Evolutionary conservation across 1,140 invertebrate species (phyloP).

Genomic region (Caerostris extrusa): DNA sequence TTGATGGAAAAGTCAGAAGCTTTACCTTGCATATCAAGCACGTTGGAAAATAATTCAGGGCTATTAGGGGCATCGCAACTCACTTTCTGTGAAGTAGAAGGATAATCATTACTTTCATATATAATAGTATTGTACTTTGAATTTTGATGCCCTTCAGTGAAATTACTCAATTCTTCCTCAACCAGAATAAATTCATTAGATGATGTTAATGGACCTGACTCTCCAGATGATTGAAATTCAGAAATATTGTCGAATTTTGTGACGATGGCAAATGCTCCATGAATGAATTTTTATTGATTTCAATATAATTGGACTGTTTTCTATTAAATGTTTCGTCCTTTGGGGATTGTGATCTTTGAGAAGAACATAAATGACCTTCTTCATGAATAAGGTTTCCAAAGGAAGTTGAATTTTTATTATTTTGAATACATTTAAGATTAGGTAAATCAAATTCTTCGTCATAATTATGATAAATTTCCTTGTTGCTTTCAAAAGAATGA

Average conservation of each 20-base stretch:
- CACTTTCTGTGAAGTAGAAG: background rate
- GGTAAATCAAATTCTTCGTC: too few species aligned
- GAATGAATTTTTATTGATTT: background rate
- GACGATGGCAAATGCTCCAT: background rate
- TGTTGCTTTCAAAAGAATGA: background rate
- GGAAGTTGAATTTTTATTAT: too few species aligned
- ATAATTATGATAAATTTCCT: too few species aligned
- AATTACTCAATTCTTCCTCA: background rate
- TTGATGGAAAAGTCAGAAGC: background rate
- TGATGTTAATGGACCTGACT: background rate
- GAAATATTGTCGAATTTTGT: background rate
- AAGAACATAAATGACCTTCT: background rate
- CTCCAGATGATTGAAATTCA: constrained; percentile 30
- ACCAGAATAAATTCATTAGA: constrained; percentile 8
- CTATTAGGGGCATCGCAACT: background rate
- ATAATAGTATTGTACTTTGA: background rate
- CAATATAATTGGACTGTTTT: background rate
- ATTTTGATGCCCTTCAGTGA: background rate
- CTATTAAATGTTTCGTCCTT: background rate
- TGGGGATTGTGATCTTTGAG: background rate
- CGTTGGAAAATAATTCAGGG: background rate
- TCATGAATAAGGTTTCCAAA: background rate
- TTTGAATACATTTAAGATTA: too few species aligned
- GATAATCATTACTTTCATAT: background rate
- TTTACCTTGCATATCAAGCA: background rate